Percentiles rank a stretch among this genome's conserved stretches.
These are phyloP conservation scores for Cyclophora albipunctata DNA, from an alignment of 2,888 invertebrate species.

Conservation along the genomic window DNA sequence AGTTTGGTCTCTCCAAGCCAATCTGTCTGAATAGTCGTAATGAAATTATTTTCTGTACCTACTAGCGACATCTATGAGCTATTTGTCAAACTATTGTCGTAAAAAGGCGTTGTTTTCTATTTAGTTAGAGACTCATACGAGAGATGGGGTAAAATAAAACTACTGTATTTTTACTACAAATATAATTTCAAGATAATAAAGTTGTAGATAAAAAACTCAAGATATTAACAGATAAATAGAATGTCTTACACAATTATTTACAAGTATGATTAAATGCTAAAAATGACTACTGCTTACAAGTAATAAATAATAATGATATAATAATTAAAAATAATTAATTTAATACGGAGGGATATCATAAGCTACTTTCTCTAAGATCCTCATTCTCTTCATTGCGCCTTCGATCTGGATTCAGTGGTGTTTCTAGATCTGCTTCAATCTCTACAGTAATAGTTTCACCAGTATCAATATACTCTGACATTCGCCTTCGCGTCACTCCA, in stretches of 20 bases:
- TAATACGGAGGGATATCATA: constrained; percentile 29
- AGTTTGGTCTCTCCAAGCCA: no score
- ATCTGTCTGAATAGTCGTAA: no score
- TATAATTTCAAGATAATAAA: neutral
- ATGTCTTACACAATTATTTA: no score
- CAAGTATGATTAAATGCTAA: no score
- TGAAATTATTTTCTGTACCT: no score
- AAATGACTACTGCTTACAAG: no score
- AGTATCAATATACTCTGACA: constrained; percentile 48
- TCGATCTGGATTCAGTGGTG: constrained; percentile 23
- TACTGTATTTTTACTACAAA: no score
- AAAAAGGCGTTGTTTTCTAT: no score
- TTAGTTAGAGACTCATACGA: no score
- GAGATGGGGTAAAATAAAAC: no score
- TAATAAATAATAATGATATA: neutral
- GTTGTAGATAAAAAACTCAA: neutral
- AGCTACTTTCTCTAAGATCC: constrained; percentile 64
- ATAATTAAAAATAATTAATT: constrained; percentile 1
- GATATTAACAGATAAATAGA: no score
- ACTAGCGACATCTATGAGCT: constrained; percentile 36
- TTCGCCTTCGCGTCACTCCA: constrained; percentile 54
- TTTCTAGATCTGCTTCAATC: constrained; percentile 44
- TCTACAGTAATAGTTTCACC: constrained; percentile 41
- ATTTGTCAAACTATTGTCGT: neutral
- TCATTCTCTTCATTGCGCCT: constrained; percentile 29